A percentile compares a stretch with the other conserved stretches of the same genome.
These are phyloP conservation scores for Tanypteryx hageni DNA, from an alignment of 2,888 invertebrate species.

Conservation along the genomic window DNA sequence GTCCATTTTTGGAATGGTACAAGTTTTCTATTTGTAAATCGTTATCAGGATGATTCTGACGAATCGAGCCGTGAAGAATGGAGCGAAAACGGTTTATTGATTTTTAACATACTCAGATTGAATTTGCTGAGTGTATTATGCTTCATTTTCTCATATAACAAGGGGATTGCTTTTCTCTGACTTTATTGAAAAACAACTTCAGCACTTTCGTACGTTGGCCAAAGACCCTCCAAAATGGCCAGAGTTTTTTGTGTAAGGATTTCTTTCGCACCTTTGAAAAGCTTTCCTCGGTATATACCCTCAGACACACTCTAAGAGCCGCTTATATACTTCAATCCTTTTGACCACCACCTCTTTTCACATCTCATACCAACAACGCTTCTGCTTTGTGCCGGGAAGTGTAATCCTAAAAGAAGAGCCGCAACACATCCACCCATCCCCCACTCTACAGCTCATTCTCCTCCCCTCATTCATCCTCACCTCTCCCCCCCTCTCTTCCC, in stretches of 20 bases:
- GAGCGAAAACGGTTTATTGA: too few relatives aligned
- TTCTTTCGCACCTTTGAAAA: constrained; percentile 64
- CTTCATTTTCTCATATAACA: too few relatives aligned
- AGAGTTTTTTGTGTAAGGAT: constrained; percentile 40
- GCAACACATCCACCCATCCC: constrained; percentile 33
- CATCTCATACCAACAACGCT: constrained; percentile 41
- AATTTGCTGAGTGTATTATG: not conserved
- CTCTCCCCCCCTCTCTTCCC: not conserved
- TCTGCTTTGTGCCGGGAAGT: constrained; percentile 53
- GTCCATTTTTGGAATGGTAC: too few relatives aligned
- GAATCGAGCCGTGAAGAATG: too few relatives aligned
- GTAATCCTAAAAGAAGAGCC: constrained; percentile 53
- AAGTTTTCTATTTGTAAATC: too few relatives aligned
- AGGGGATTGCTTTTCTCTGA: not conserved
- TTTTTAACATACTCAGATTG: not conserved
- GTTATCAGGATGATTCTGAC: too few relatives aligned
- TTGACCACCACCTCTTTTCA: constrained; percentile 45
- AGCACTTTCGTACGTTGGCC: constrained; percentile 15
- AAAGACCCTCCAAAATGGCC: constrained; percentile 18
- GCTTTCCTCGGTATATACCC: constrained; percentile 29
- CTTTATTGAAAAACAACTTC: constrained; percentile 20
- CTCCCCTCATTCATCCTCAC: not conserved
- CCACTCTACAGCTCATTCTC: not conserved
- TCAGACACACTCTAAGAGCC: constrained; percentile 48
- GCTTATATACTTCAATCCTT: constrained; percentile 56